Base-by-base conservation (phyloP, 2,113 vertebrate species). In the Actenoides lindsayi region DNA sequence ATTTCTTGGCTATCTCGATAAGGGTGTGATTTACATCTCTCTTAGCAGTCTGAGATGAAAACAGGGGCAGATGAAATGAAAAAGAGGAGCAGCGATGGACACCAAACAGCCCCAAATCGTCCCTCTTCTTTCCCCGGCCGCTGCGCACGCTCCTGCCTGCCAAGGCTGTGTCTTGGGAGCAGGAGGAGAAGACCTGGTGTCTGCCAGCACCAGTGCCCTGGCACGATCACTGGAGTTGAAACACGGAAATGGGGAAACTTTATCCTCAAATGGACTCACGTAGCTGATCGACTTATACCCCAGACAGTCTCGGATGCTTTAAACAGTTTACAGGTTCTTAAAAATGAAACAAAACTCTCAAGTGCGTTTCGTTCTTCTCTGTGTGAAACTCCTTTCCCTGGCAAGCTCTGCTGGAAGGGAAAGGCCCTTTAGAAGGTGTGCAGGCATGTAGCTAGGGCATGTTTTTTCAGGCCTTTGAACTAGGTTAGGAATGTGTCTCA, bases 381-480 rank as follows among this genome's bases (percentile, higher is more conserved):
- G 39, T 59, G 10, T 63, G 51, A 78, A 95, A 77, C 74, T 90
- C 92, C 50, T 94, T 71, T 87, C 51, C 56, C 50, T 81, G 60
- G 80, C 83, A 92, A 93, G 94, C 94, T 73, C 83, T 44, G 76
- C 35, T 96, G 59, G 77, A 92, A 94, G 94, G 96, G 96, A 57
- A 94, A 89, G 76, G 64, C 78, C 90, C 95, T 96, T 93, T 69
- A 68, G 96, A 97, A 97, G 97, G 97, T 97, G 98, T 97, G 94
- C 95, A 33, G 98, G 96, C 97, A 96, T 97, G 97, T 95, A 96
- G 92, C 91, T 93, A 90, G 96, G 96, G 91, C 97, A 97, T 97
- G 96, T 97, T 96, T 98, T 98, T 91, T 97, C 83, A 83, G 93
- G 97, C 97, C 97, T 98, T 98, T 98, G 98, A 98, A 98, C 97